Evolutionary conservation across 2,888 invertebrate genomes (phyloP).

Genomic region (Ceramica pisi): DNA sequence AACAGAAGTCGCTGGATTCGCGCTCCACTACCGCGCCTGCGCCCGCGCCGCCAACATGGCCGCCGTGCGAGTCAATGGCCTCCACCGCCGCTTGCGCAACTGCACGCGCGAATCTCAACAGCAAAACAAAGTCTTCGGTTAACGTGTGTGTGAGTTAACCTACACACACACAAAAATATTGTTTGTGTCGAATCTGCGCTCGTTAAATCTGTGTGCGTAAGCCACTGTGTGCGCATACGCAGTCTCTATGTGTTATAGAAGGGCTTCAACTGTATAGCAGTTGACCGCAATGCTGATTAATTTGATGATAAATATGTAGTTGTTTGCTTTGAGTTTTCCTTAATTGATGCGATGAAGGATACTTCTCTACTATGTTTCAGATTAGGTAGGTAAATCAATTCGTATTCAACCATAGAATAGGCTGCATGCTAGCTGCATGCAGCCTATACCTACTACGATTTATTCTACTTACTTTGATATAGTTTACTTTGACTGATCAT

Average conservation of each 20-base stretch:
- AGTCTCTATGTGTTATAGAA: constrained; percentile 78
- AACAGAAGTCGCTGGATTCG: constrained; percentile 86
- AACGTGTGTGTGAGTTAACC: constrained; percentile 74
- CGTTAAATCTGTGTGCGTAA: constrained; percentile 65
- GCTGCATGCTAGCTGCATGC: neutral
- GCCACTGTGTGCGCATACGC: constrained; percentile 48
- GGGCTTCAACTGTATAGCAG: constrained; percentile 82
- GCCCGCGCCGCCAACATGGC: constrained; percentile 78
- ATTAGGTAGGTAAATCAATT: constrained; percentile 42
- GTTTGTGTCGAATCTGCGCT: constrained; percentile 76
- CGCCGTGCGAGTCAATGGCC: constrained; percentile 88
- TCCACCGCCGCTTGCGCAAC: constrained; percentile 89
- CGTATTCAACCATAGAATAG: neutral
- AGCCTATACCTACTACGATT: too few relatives aligned
- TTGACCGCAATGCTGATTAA: constrained; percentile 85
- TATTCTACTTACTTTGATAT: too few relatives aligned
- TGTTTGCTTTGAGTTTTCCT: constrained; percentile 82
- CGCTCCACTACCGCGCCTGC: constrained; percentile 83
- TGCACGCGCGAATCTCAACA: constrained; percentile 90
- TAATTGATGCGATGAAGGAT: constrained; percentile 78
- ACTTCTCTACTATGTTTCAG: constrained; percentile 63
- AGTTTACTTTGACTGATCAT: neutral
- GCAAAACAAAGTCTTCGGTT: constrained; percentile 87
- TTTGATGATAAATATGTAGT: constrained; percentile 85
- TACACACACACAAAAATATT: constrained; percentile 68